Base-by-base conservation (phyloP, 2,113 vertebrate species). In the Murina feae region DNA sequence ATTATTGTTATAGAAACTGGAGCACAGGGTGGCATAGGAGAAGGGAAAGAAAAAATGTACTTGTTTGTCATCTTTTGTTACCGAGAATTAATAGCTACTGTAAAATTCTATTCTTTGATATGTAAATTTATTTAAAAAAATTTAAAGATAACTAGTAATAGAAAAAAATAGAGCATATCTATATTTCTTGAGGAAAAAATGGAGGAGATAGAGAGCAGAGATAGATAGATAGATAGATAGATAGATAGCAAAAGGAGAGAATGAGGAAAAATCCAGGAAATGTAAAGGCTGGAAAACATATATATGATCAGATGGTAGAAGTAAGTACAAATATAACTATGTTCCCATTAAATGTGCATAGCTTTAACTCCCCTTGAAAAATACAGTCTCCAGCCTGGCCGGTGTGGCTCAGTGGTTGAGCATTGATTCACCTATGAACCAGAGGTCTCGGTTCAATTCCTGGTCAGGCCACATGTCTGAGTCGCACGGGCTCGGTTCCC, bases 101-200 rank as follows among this genome's bases (percentile, higher is more conserved):
- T 89, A 86, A 80, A 84, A 72, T 90, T 82, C n/a, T 82, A 86
- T 83, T 66, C 58, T 88, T 72, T 78, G 35, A 23, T 6, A 89
- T 20, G 79, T 28, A 66, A 32, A 51, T 81, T 80, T 21, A 74
- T 78, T 71, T 17, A 4, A 58, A 55, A 55, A 42, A 83, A 37
- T 60, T 30, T 78, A 83, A 78, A 66, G 37, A 25, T 82, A 65
- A 71, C 35, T 55, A 63, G 23, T 71, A 92, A 49, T 76, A 55
- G 42, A 71, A 86, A 95, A 95, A 95, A 82, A 72, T 39, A 66
- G 47, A 83, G 87, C 30, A 42, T 58, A 49, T 60, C 18, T 18
- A 93, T 37, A 93, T 68, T 93, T 88, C 47, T 88, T 79, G 71
- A 76, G 16, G 68, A 71, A 58, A 81, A 90, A 65, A 32, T 5